Evolutionary conservation across 2,888 invertebrate species (phyloP).

Genomic region (Noctuana brunneofusca): DNA sequence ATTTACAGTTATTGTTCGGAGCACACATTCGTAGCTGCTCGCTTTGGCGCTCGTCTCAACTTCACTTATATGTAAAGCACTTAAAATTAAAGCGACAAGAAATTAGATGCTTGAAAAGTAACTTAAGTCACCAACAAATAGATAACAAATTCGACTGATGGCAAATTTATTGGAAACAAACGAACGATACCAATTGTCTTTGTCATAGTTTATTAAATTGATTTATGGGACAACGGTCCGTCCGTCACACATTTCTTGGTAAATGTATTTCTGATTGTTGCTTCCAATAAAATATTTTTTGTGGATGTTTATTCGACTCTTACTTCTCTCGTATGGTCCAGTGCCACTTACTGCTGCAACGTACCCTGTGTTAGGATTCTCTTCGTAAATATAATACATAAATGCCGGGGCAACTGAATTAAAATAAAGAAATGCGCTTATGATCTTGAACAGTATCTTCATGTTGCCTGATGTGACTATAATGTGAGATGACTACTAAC

Average conservation of each 20-base stretch:
- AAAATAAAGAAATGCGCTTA: constrained; percentile 47
- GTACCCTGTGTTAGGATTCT: constrained; percentile 48
- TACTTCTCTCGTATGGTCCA: constrained; percentile 44
- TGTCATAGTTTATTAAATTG: constrained; percentile 72
- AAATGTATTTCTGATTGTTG: constrained; percentile 41
- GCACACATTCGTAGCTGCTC: not conserved
- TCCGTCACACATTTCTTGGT: constrained; percentile 67
- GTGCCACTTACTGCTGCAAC: constrained; percentile 44
- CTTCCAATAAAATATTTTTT: constrained; percentile 49
- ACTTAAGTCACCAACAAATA: constrained; percentile 26
- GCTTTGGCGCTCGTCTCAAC: constrained; percentile 3
- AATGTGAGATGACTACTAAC: constrained; percentile 39
- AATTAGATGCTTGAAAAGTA: constrained; percentile 28
- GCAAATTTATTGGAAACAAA: constrained; percentile 28
- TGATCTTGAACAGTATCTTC: constrained; percentile 48
- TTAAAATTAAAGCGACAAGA: constrained; percentile 11
- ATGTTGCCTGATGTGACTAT: constrained; percentile 49
- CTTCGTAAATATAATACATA: constrained; percentile 53
- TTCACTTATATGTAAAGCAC: constrained; percentile 1
- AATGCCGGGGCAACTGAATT: constrained; percentile 45
- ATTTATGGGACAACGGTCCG: constrained; percentile 70
- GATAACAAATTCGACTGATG: constrained; percentile 34
- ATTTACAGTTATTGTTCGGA: too few relatives aligned
- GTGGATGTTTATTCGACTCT: constrained; percentile 42
- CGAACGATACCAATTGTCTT: constrained; percentile 68